These are phyloP conservation scores for Poliocrania exsul DNA, from an alignment of 2,797 vertebrate genomes.

Conservation along the genomic window DNA sequence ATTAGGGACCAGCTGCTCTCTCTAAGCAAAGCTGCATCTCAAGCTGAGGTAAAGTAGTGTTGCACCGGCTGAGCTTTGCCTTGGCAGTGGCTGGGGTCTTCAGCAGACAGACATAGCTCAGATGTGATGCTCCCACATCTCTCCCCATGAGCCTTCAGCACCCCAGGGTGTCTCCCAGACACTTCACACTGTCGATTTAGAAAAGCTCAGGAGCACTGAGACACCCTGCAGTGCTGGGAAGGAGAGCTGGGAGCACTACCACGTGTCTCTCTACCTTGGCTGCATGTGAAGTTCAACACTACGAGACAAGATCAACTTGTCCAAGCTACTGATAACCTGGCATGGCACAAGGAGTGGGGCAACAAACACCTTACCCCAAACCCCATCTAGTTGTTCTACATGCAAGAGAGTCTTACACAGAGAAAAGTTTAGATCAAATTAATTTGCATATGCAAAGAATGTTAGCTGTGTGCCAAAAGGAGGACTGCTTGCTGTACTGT, in stretches of 20 bases:
- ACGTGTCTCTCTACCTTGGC: not conserved
- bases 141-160: not conserved
- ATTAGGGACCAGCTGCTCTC: not conserved
- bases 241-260: not conserved
- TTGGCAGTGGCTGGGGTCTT: not conserved
- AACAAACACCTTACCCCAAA: not conserved
- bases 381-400: not conserved
- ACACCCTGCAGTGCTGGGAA: not conserved
- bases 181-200: accelerated
- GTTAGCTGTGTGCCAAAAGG: not conserved
- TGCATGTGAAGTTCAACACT: not conserved
- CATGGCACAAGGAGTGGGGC: not conserved
- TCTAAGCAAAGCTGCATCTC: not conserved
- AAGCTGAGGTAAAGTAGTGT: not conserved
- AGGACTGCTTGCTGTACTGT: not conserved
- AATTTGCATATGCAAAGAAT: constrained; percentile 27
- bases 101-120: not conserved
- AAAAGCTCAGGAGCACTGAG: not conserved
- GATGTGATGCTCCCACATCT: accelerated
- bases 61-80: accelerated
- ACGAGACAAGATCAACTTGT: not conserved
- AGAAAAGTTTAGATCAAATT: not conserved
- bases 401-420: not conserved
- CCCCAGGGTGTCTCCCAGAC: not conserved
- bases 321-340: not conserved